A percentile compares a stretch with the other conserved stretches of the same genome.
These are phyloP conservation scores for Omphaloscelis lunosa DNA, from an alignment of 2,888 invertebrate genomes.

Conservation along the genomic window DNA sequence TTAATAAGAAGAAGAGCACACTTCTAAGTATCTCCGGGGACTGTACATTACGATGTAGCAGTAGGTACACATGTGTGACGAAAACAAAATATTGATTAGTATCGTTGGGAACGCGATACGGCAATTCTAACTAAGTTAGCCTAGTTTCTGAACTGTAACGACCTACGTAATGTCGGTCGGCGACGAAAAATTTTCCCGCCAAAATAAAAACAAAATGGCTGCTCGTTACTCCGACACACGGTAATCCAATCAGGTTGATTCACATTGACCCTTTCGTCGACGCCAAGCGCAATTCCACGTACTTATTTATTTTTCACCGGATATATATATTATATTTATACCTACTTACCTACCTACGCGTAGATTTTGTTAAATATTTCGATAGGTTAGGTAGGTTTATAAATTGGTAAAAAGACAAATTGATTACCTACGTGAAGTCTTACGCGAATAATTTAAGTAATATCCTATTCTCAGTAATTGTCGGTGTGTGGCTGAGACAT, in stretches of 20 bases:
- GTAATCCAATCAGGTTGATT: conserved; percentile 80
- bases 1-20: background rate
- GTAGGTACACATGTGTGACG: background rate
- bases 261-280: conserved; percentile 70
- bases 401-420: no score
- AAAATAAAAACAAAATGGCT: conserved; percentile 76
- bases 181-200: conserved; percentile 64
- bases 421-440: no score
- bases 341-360: background rate
- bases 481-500: no score
- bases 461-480: no score
- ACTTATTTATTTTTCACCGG: conserved; percentile 72
- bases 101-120: background rate
- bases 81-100: conserved; percentile 21
- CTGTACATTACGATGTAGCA: background rate
- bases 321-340: conserved; percentile 5
- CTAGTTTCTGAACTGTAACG: conserved; percentile 44
- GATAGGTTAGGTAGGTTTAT: no score
- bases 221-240: conserved; percentile 77
- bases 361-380: conserved; percentile 3
- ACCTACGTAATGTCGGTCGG: conserved; percentile 62
- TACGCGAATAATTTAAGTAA: no score
- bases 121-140: conserved; percentile 39
- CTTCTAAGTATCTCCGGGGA: background rate
- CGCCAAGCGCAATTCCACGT: conserved; percentile 56